Evolutionary conservation across 2,888 invertebrate species (phyloP).

Genomic region (Mamestra brassicae): DNA sequence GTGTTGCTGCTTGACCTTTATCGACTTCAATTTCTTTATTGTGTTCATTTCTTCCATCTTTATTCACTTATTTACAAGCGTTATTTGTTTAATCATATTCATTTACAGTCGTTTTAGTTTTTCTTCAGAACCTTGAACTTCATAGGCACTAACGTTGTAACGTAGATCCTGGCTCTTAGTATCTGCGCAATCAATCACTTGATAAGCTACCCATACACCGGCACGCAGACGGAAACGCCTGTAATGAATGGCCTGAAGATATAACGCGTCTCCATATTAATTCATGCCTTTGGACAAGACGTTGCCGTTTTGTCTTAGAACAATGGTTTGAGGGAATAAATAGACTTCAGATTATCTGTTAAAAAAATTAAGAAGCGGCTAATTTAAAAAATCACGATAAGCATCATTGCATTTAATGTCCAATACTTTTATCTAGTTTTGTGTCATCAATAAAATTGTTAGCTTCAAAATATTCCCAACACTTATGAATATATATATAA

Average conservation of each 20-base stretch:
- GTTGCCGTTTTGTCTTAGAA: constrained; percentile 32
- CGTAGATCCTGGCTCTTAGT: constrained; percentile 60
- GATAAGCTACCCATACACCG: constrained; percentile 67
- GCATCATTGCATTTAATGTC: background rate
- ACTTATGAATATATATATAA: too few species aligned
- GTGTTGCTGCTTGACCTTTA: constrained; percentile 9
- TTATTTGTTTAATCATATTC: background rate
- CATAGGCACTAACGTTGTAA: constrained; percentile 31
- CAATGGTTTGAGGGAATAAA: constrained; percentile 36
- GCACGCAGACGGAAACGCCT: constrained; percentile 66
- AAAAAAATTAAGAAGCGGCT: background rate
- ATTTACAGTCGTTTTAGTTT: background rate
- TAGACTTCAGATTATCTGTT: constrained; percentile 21
- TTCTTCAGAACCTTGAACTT: constrained; percentile 42
- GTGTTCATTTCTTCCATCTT: background rate
- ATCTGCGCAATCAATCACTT: constrained; percentile 68
- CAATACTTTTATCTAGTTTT: background rate
- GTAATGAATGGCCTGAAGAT: constrained; percentile 68
- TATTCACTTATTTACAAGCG: background rate
- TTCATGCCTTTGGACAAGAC: constrained; percentile 58
- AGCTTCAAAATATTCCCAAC: background rate
- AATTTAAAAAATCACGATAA: background rate
- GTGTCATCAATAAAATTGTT: too few species aligned
- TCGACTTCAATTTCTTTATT: background rate
- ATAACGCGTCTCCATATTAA: constrained; percentile 64